phyloP scores from a whole-genome alignment of 2,113 vertebrate genomes.

The Danionella cerebrum region DNA sequence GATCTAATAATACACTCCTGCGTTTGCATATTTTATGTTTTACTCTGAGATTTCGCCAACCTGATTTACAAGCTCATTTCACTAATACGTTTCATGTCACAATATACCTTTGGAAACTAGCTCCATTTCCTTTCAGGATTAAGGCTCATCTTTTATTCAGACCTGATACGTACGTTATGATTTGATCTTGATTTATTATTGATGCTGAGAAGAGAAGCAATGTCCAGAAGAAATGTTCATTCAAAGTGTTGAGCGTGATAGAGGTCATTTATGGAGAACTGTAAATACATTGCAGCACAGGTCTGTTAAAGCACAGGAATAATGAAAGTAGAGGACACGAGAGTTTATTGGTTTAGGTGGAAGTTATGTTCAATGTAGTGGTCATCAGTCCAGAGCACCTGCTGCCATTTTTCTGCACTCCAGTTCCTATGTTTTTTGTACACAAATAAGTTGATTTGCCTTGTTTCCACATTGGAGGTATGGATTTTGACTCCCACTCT shows the following conservation, averaged over 20 bases:
- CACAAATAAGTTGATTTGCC: too few relatives aligned
- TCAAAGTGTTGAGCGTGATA: conserved; percentile 31
- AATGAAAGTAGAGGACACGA: background rate
- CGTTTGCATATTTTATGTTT: conserved; percentile 43
- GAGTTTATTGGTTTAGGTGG: too few relatives aligned
- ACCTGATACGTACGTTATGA: conserved; percentile 29
- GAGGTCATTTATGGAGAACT: conserved; percentile 23
- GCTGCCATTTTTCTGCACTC: too few relatives aligned
- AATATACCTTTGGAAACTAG: conserved; percentile 42
- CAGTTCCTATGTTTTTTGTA: too few relatives aligned
- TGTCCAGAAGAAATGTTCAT: conserved; percentile 33
- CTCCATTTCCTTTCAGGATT: conserved; percentile 43
- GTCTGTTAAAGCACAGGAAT: background rate
- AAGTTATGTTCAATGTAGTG: too few relatives aligned
- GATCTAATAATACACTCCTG: conserved; percentile 42
- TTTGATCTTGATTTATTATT: conserved; percentile 37
- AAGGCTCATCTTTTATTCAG: conserved; percentile 36
- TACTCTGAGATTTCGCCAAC: conserved; percentile 42
- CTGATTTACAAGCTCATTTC: conserved; percentile 40
- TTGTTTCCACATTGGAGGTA: too few relatives aligned
- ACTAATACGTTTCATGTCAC: conserved; percentile 41
- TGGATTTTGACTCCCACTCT: too few relatives aligned
- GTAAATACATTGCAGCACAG: background rate
- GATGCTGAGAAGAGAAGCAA: conserved; percentile 16
- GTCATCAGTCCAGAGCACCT: too few relatives aligned